Evolutionary conservation across 2,797 vertebrate genomes (phyloP).

Genomic region (Enteromius radiatus): DNA sequence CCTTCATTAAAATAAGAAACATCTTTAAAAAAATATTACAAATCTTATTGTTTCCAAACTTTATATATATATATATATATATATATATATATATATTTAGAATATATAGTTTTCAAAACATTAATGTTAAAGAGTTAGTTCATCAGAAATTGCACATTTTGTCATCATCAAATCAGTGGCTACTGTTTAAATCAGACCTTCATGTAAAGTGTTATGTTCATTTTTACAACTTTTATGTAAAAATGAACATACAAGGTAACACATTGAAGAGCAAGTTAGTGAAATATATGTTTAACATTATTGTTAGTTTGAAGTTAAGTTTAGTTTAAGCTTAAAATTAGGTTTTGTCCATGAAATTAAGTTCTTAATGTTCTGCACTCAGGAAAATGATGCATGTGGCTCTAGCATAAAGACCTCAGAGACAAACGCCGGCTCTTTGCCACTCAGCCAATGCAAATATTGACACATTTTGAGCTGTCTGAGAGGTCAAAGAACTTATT

Average conservation of each 20-base stretch:
- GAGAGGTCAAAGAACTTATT: slow-evolving; percentile 63
- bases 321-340: not conserved
- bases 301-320: not conserved
- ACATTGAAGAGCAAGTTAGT: not conserved
- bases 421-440: slow-evolving; percentile 40
- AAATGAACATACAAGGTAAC: not conserved
- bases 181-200: not conserved
- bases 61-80: too few species aligned
- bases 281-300: not conserved
- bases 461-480: slow-evolving; percentile 62
- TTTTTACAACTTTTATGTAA: not conserved
- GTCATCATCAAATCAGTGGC: not conserved
- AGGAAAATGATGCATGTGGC: not conserved
- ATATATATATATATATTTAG: too few species aligned
- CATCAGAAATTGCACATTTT: not conserved
- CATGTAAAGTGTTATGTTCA: not conserved
- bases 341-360: slow-evolving; percentile 37
- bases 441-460: slow-evolving; percentile 63
- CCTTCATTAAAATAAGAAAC: too few species aligned
- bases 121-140: not conserved
- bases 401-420: slow-evolving; percentile 40
- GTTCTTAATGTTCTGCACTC: slow-evolving; percentile 28
- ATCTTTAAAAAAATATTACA: too few species aligned
- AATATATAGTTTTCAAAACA: too few species aligned
- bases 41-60: too few species aligned